Percentiles rank a stretch among this genome's conserved stretches.
phyloP scores from a whole-genome alignment of 2,888 invertebrate species.

The Orchesella flavescens region DNA sequence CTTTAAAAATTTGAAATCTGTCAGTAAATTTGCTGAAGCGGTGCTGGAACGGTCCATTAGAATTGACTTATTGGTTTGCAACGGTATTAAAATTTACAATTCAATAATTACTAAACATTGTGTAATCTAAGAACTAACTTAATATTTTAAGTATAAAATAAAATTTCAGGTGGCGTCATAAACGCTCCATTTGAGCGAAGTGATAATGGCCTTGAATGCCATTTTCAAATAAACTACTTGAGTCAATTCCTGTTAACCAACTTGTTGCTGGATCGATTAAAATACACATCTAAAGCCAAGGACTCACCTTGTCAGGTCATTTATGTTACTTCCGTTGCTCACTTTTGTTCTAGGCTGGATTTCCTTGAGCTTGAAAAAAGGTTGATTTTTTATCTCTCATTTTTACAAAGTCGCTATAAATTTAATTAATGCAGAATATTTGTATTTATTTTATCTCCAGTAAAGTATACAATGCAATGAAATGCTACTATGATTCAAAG shows the following conservation, averaged over 20 bases:
- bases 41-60: conserved; percentile 80
- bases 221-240: conserved; percentile 89
- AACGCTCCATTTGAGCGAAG: conserved; percentile 39
- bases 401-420: no score
- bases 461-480: conserved; percentile 42
- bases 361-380: conserved; percentile 81
- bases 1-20: conserved; percentile 84
- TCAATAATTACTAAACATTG: neutral
- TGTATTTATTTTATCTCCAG: no score
- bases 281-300: conserved; percentile 78
- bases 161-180: conserved; percentile 33
- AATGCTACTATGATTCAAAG: conserved; percentile 88
- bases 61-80: conserved; percentile 86
- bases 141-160: no score
- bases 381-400: neutral
- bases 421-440: no score
- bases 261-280: conserved; percentile 83
- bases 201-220: conserved; percentile 80
- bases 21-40: conserved; percentile 82
- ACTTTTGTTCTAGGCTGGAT: conserved; percentile 82
- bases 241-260: conserved; percentile 89
- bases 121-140: neutral
- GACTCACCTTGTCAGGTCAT: conserved; percentile 82
- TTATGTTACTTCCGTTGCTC: conserved; percentile 89
- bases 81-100: conserved; percentile 77